These are phyloP conservation scores for Chlorocebus sabaeus DNA, from an alignment of 2,113 vertebrate genomes.

Conservation along the genomic window DNA sequence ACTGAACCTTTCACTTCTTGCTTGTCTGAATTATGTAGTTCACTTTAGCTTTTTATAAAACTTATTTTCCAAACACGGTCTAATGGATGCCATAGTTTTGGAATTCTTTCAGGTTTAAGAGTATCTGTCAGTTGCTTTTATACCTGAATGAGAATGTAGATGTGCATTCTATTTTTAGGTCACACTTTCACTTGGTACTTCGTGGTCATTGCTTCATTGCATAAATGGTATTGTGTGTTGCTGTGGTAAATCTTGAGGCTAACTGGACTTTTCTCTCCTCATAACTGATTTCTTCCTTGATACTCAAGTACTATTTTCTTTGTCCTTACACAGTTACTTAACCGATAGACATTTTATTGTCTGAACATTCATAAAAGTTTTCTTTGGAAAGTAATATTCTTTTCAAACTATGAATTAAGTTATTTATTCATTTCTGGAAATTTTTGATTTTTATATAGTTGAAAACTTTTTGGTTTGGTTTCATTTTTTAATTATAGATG, in stretches of 20 bases:
- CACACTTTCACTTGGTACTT: background rate
- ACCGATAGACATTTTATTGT: background rate
- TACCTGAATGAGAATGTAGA: background rate
- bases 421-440: background rate
- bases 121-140: background rate
- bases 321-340: background rate
- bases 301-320: background rate
- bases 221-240: background rate
- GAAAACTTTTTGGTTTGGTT: background rate
- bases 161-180: background rate
- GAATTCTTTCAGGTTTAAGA: background rate
- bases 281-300: background rate
- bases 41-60: background rate
- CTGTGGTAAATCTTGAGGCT: background rate
- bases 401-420: background rate
- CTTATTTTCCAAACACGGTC: background rate
- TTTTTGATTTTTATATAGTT: background rate
- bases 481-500: background rate
- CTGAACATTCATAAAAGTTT: background rate
- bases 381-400: background rate
- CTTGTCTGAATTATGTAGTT: background rate
- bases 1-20: background rate
- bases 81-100: background rate
- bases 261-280: background rate
- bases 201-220: background rate